A percentile compares a stretch with the other conserved stretches of the same genome.
Conservation (phyloP, 2,797 vertebrate genomes). For the Falco novaeseelandiae region DNA sequence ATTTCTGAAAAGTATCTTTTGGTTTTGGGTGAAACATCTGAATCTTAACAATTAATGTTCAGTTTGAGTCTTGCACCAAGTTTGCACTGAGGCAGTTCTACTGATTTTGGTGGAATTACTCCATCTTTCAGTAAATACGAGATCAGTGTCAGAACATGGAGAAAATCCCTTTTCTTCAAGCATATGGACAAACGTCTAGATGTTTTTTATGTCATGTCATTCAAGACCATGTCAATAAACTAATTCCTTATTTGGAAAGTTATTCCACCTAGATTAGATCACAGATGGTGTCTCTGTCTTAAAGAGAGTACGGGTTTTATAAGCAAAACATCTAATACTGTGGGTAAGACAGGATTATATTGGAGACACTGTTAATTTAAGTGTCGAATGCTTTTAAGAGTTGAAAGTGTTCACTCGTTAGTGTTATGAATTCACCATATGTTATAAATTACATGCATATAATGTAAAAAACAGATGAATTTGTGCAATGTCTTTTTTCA, state of each 20-base stretch:
- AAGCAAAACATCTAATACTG: slow-evolving; percentile 14
- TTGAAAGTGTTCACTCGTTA: slow-evolving; percentile 31
- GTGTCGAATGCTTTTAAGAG: neutral
- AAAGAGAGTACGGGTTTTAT: neutral
- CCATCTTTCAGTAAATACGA: neutral
- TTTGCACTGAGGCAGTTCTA: neutral
- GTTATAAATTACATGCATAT: neutral
- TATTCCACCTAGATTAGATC: neutral
- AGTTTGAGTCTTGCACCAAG: neutral
- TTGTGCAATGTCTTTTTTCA: slow-evolving; percentile 16
- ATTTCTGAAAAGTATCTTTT: neutral
- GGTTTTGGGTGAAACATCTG: neutral
- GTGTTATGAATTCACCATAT: slow-evolving; percentile 13
- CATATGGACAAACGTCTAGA: neutral
- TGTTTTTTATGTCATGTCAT: neutral
- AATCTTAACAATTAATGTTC: neutral
- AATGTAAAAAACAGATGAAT: slow-evolving; percentile 28
- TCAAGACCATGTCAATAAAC: neutral
- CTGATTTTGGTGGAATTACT: neutral
- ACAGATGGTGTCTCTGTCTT: neutral
- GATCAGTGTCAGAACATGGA: neutral
- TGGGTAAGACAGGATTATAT: neutral
- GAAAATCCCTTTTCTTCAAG: neutral
- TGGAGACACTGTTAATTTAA: slow-evolving; percentile 51
- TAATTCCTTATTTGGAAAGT: neutral